Evolutionary conservation across 2,113 vertebrate species (phyloP).

Genomic region (Psittacula cyanocephala): DNA sequence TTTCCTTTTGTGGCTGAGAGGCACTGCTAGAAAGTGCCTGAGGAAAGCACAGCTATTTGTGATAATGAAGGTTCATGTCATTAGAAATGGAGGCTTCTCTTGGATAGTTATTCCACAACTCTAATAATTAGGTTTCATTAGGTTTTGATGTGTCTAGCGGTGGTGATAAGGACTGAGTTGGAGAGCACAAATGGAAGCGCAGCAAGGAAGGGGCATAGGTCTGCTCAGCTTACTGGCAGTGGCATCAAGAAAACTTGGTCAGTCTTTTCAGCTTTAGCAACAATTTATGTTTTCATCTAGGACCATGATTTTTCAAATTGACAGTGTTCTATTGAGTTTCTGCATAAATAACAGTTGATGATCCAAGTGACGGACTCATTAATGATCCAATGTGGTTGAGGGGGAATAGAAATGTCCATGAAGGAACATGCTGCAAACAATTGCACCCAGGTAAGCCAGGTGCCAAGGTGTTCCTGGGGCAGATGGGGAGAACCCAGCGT

Average conservation of each 20-base stretch:
- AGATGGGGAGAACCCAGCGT: not conserved
- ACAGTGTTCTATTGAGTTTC: not conserved
- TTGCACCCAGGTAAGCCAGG: not conserved
- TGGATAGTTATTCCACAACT: not conserved
- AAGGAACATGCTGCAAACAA: not conserved
- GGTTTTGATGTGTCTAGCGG: not conserved
- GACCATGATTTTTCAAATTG: not conserved
- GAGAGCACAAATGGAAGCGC: not conserved
- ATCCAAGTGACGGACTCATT: not conserved
- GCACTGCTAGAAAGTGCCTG: not conserved
- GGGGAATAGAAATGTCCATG: not conserved
- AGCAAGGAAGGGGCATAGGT: not conserved
- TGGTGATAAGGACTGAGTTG: not conserved
- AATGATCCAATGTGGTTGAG: not conserved
- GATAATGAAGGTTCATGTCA: conserved; percentile 2
- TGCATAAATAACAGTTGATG: not conserved
- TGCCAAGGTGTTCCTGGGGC: not conserved
- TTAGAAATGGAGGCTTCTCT: conserved; percentile 5
- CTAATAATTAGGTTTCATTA: not conserved
- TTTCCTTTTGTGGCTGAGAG: not conserved
- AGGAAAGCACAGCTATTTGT: not conserved
- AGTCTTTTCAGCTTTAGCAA: not conserved
- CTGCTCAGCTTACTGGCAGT: not conserved
- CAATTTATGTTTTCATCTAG: not conserved
- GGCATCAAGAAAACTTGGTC: not conserved